These are phyloP conservation scores for Serripes groenlandicus DNA, from an alignment of 2,888 invertebrate genomes.

Conservation along the genomic window DNA sequence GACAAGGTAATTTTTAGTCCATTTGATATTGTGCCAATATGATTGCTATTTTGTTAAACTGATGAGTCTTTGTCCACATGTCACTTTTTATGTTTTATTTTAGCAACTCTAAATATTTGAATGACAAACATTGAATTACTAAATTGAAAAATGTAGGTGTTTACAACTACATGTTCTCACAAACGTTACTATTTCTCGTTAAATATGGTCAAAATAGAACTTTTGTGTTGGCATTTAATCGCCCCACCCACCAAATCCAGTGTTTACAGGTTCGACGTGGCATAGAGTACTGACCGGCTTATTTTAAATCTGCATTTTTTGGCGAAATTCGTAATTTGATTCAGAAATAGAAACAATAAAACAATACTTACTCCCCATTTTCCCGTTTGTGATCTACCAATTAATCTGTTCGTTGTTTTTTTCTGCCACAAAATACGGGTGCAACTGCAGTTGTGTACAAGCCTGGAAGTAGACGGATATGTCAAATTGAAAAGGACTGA, in stretches of 20 bases:
- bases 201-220: too few relatives aligned
- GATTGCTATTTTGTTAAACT: too few relatives aligned
- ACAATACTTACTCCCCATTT: slow-evolving; percentile 61
- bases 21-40: too few relatives aligned
- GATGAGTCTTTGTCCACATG: too few relatives aligned
- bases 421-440: not conserved
- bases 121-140: too few relatives aligned
- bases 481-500: slow-evolving; percentile 50
- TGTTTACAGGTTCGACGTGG: slow-evolving; percentile 56
- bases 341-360: too few relatives aligned
- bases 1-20: too few relatives aligned
- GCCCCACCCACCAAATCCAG: slow-evolving; percentile 49
- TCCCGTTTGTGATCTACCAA: slow-evolving; percentile 4
- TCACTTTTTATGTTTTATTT: too few relatives aligned
- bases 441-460: slow-evolving; percentile 10
- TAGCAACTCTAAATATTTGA: too few relatives aligned
- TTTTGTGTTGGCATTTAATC: not conserved
- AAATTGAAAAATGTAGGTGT: too few relatives aligned
- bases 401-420: not conserved
- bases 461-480: slow-evolving; percentile 58
- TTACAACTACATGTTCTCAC: too few relatives aligned
- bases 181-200: too few relatives aligned
- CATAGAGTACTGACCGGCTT: slow-evolving; percentile 29
- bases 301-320: slow-evolving; percentile 17
- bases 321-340: not conserved